Evolutionary conservation across 2,888 invertebrate species (phyloP).

Genomic region (Stegophylla sp.): DNA sequence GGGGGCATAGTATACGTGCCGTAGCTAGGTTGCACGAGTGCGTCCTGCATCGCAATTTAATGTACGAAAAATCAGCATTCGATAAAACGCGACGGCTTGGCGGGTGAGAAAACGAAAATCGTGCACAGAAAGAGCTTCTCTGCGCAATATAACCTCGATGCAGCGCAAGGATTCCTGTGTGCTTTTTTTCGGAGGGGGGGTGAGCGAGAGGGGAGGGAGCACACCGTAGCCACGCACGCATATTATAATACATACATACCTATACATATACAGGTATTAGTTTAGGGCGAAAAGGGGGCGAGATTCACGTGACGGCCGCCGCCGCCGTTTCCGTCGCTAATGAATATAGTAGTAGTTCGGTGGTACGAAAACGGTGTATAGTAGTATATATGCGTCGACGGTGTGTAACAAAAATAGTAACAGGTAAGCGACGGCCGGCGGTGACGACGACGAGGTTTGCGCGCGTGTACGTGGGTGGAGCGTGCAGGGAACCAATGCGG

Average conservation of each 20-base stretch:
- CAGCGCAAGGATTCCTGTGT: no score
- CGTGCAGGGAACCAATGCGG: slow-evolving; percentile 42
- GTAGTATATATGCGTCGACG: slow-evolving; percentile 2
- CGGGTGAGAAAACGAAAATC: no score
- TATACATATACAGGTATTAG: background rate
- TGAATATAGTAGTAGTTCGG: slow-evolving; percentile 49
- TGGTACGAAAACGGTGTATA: slow-evolving; percentile 33
- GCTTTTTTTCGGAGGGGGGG: no score
- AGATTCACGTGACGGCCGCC: slow-evolving; percentile 35
- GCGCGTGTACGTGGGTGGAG: slow-evolving; percentile 45
- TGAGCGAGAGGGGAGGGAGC: no score
- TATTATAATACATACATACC: background rate
- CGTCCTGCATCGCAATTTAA: no score
- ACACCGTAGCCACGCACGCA: no score
- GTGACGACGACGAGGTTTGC: background rate
- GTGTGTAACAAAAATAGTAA: slow-evolving; percentile 43
- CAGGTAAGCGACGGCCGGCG: slow-evolving; percentile 34
- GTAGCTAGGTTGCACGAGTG: no score
- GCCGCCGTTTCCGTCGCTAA: slow-evolving; percentile 44
- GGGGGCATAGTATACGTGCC: no score
- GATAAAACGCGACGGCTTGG: no score
- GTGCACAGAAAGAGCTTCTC: no score
- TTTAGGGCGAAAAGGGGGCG: background rate
- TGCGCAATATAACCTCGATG: no score
- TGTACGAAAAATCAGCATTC: no score